phyloP scores from a whole-genome alignment of 1,140 invertebrate species.

The Neoseiulus cucumeris region DNA sequence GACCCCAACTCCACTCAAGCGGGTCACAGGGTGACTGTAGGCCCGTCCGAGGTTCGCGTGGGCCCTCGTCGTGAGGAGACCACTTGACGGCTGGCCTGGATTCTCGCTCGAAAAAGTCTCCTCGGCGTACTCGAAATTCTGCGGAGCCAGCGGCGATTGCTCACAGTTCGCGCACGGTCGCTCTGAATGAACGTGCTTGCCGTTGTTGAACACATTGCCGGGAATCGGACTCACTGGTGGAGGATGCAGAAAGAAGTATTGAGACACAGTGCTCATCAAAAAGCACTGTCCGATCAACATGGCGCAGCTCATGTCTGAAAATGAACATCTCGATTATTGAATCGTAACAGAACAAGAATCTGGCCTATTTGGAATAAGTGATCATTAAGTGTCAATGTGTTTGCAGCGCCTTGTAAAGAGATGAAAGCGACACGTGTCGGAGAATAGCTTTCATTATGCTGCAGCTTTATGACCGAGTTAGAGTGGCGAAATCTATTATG shows the following conservation, averaged over 20 bases:
- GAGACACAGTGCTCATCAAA: constrained; percentile 7
- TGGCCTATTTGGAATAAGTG: not conserved
- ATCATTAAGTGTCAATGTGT: not conserved
- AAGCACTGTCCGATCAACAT: constrained; percentile 11
- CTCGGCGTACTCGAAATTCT: not conserved
- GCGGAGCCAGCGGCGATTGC: not conserved
- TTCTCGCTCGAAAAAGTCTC: not conserved
- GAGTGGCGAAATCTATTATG: not conserved
- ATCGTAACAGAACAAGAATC: not conserved
- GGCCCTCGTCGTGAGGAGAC: not conserved
- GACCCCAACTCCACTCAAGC: not conserved
- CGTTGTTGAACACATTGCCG: not conserved
- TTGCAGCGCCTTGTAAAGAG: not conserved
- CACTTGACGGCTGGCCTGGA: not conserved
- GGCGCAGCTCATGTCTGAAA: constrained; percentile 10
- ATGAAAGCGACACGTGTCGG: not conserved
- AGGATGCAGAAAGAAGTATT: constrained; percentile 6
- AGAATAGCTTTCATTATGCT: not conserved
- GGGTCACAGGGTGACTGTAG: not conserved
- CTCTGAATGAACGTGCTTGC: not conserved
- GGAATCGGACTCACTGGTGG: not conserved
- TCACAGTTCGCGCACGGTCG: not conserved
- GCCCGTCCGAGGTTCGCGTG: not conserved
- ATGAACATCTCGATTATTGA: not conserved
- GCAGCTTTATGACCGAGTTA: not conserved